Percentiles rank a stretch among this genome's conserved stretches.
Conservation (phyloP, 1,140 invertebrate species). For the Zaprionus inermis region DNA sequence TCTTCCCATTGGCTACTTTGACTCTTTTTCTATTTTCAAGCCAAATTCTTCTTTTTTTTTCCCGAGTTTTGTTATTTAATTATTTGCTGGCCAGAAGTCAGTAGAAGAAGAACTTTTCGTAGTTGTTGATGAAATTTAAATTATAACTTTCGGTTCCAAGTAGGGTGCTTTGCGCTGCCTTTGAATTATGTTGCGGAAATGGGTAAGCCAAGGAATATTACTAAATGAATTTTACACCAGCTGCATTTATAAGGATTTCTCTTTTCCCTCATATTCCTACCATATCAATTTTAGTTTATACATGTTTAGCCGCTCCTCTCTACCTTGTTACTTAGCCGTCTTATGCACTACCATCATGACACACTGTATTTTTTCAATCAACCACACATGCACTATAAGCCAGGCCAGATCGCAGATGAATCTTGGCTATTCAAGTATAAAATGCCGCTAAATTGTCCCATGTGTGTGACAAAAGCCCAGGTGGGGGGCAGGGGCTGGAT, state of each 20-base stretch:
- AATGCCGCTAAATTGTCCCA: slow-evolving; percentile 48
- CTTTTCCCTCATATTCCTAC: too few species aligned
- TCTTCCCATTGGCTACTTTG: slow-evolving; percentile 10
- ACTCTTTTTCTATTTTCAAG: neutral
- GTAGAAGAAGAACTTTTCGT: slow-evolving; percentile 54
- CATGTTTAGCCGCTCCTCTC: neutral
- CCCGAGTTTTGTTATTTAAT: slow-evolving; percentile 62
- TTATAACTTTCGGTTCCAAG: slow-evolving; percentile 63
- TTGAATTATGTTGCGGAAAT: slow-evolving; percentile 4
- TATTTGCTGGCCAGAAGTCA: slow-evolving; percentile 62
- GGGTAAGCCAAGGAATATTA: neutral
- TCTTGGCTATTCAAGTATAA: slow-evolving; percentile 49
- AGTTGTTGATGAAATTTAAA: slow-evolving; percentile 66
- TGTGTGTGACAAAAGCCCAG: slow-evolving; percentile 33
- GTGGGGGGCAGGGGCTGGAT: neutral
- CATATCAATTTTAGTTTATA: neutral
- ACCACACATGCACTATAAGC: neutral
- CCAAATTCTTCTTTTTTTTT: slow-evolving; percentile 8
- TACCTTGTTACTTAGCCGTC: slow-evolving; percentile 14
- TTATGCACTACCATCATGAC: neutral
- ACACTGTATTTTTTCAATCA: slow-evolving; percentile 40
- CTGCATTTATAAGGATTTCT: neutral
- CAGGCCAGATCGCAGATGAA: slow-evolving; percentile 37
- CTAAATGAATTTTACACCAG: neutral
- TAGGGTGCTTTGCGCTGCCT: slow-evolving; percentile 15